Conservation (phyloP, 53 echinoderm and acorn worm species). For the Echinarachnius parma region DNA sequence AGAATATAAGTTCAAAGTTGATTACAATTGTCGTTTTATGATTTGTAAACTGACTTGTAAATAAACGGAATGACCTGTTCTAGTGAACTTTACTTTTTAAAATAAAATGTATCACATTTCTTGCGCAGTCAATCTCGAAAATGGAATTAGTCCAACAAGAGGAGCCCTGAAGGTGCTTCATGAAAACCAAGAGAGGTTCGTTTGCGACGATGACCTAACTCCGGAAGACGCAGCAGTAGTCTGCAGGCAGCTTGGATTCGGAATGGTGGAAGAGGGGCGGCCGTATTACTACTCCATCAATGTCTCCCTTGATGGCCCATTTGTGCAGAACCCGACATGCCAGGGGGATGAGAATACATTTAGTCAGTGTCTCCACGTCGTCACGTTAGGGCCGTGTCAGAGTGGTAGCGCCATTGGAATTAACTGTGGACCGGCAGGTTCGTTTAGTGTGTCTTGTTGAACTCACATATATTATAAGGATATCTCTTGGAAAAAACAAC, state of each 20-base stretch:
- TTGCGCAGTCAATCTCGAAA: slow-evolving; percentile 28
- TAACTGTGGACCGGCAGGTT: too few species aligned
- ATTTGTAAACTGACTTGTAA: too few species aligned
- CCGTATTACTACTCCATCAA: too few species aligned
- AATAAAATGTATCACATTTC: not conserved
- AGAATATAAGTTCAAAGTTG: not conserved
- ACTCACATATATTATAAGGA: too few species aligned
- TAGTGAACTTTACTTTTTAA: too few species aligned
- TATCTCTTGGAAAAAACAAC: too few species aligned
- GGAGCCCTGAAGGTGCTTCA: slow-evolving; percentile 52
- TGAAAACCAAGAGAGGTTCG: slow-evolving; percentile 20
- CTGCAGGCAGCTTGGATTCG: slow-evolving; percentile 18
- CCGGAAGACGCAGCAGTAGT: slow-evolving; percentile 43
- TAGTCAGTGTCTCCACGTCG: not conserved
- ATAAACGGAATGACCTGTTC: too few species aligned
- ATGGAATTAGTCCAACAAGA: slow-evolving; percentile 15
- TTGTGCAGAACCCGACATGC: not conserved
- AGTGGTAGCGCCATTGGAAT: not conserved
- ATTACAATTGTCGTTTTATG: too few species aligned
- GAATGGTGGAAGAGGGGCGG: not conserved
- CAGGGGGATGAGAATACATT: slow-evolving; percentile 17
- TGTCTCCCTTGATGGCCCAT: too few species aligned
- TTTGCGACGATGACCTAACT: slow-evolving; percentile 59
- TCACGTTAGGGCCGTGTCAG: too few species aligned
- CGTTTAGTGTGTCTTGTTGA: too few species aligned